Evolutionary conservation across 2,113 vertebrate species (phyloP).

Genomic region (Bothrops jararaca): DNA sequence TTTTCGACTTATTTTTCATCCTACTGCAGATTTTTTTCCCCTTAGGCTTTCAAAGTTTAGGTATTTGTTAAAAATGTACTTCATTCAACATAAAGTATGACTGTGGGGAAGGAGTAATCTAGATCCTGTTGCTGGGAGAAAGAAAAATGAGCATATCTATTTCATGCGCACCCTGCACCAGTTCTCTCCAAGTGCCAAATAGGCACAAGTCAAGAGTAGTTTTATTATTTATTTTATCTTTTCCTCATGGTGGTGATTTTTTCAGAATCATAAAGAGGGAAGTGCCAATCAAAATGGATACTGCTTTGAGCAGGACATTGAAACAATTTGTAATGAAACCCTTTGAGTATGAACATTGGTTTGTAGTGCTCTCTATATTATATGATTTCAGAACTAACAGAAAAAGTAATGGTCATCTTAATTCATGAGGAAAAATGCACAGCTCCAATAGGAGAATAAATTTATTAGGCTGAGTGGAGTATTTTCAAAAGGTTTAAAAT

Average conservation of each 20-base stretch:
- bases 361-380: background rate
- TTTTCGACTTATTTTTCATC: background rate
- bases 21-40: background rate
- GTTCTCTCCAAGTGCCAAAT: background rate
- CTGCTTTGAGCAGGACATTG: background rate
- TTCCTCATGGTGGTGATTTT: background rate
- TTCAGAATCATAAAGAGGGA: background rate
- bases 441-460: background rate
- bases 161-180: background rate
- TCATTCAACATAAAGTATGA: background rate
- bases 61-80: background rate
- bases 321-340: background rate
- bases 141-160: background rate
- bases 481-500: too few species aligned
- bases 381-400: background rate
- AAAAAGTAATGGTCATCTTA: background rate
- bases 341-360: background rate
- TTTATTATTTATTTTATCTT: background rate
- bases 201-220: background rate
- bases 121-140: background rate
- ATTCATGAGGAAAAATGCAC: background rate
- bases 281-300: background rate
- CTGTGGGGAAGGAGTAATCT: background rate
- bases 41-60: background rate
- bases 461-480: too few species aligned